phyloP scores from a whole-genome alignment of 2,797 vertebrate species.

The Meda fulgida region DNA sequence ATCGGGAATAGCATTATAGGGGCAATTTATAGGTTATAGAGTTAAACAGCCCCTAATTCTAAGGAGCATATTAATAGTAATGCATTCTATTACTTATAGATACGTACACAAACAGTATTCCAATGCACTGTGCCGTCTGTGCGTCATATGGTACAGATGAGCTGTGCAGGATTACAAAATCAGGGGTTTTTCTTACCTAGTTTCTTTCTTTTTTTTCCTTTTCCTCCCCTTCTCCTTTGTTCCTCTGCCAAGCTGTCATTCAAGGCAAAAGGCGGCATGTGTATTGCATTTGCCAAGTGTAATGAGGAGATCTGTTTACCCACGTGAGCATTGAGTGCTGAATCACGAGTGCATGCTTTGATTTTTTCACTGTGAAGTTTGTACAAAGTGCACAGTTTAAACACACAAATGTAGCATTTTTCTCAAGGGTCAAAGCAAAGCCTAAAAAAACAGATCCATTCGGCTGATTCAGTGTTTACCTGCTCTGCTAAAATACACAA shows the following conservation, averaged over 20 bases:
- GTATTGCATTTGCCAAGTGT: constrained; percentile 25
- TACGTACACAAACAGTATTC: not conserved
- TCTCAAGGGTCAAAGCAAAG: not conserved
- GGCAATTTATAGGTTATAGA: not conserved
- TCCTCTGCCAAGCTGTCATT: constrained; percentile 49
- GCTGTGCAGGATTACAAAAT: constrained; percentile 37
- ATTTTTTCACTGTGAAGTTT: not conserved
- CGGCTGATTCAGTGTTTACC: not conserved
- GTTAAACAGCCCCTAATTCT: not conserved
- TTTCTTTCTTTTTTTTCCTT: constrained; percentile 48
- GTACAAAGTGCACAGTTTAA: not conserved
- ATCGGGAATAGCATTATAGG: not conserved
- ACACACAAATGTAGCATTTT: not conserved
- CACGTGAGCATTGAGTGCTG: constrained; percentile 12
- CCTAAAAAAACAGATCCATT: not conserved
- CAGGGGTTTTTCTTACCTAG: constrained; percentile 55
- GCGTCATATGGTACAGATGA: constrained; percentile 16
- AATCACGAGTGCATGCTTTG: not conserved
- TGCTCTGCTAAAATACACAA: not conserved
- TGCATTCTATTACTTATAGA: not conserved
- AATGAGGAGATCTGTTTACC: constrained; percentile 10
- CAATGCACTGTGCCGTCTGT: not conserved
- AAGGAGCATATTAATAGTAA: not conserved
- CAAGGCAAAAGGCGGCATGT: constrained; percentile 34
- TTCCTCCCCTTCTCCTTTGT: constrained; percentile 40